Evolutionary conservation across 2,797 vertebrate species (phyloP).

Genomic region (Urosaurus nigricauda): DNA sequence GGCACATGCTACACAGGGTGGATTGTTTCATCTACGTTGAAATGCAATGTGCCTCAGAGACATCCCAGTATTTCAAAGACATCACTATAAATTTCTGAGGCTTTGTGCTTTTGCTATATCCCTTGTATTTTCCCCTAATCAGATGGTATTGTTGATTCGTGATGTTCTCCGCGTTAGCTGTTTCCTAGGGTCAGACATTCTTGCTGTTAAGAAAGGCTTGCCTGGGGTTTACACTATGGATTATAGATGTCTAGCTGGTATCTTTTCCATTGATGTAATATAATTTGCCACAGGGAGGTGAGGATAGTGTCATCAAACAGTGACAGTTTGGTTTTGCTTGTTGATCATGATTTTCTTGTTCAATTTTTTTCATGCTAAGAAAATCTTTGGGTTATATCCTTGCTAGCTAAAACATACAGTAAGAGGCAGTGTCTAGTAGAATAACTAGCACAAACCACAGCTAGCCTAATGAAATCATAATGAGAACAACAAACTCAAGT

Average conservation of each 20-base stretch:
- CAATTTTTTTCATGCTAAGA: not conserved
- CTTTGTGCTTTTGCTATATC: not conserved
- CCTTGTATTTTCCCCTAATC: not conserved
- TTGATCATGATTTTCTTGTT: not conserved
- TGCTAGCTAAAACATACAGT: too few relatives aligned
- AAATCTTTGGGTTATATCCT: too few relatives aligned
- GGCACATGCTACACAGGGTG: not conserved
- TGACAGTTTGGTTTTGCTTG: not conserved
- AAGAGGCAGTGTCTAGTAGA: too few relatives aligned
- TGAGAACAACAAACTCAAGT: not conserved
- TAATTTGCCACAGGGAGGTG: not conserved
- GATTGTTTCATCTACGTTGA: conserved; percentile 9
- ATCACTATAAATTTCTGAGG: not conserved
- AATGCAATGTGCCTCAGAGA: not conserved
- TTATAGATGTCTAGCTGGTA: not conserved
- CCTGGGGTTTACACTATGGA: not conserved
- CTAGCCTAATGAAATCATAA: not conserved
- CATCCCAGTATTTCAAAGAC: not conserved
- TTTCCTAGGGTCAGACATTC: not conserved
- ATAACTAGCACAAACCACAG: too few relatives aligned
- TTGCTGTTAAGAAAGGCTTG: too few relatives aligned
- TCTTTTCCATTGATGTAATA: not conserved
- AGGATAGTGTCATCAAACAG: not conserved
- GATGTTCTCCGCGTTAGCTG: not conserved
- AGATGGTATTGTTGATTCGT: not conserved